Percentiles rank a stretch among this genome's conserved stretches.
These are phyloP conservation scores for Heteromyza rotundicornis DNA, from an alignment of 2,888 invertebrate species.

Conservation along the genomic window DNA sequence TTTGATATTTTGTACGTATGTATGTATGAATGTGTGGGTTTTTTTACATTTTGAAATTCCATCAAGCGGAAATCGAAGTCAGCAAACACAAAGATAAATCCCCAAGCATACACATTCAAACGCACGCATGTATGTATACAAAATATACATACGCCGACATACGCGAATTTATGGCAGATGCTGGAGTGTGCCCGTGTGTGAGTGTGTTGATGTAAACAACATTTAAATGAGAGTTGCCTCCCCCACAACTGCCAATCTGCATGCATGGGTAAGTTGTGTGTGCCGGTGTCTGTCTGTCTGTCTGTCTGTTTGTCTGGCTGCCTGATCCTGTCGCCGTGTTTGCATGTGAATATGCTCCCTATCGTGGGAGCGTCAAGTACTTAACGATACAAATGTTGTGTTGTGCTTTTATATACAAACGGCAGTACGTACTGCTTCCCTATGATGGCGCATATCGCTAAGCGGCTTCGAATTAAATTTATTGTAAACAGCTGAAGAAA, in stretches of 20 bases:
- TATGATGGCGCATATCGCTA: neutral
- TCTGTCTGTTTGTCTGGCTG: neutral
- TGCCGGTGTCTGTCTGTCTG: neutral
- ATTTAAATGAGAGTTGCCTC: constrained; percentile 19
- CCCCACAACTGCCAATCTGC: neutral
- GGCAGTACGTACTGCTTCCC: too few relatives aligned
- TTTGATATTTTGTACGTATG: neutral
- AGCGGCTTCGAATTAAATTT: constrained; percentile 18
- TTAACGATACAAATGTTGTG: neutral
- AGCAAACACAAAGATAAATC: constrained; percentile 14
- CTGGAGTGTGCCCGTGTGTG: neutral
- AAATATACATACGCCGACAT: neutral
- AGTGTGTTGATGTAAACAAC: constrained; percentile 13
- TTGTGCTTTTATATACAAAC: neutral
- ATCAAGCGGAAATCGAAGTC: constrained; percentile 33
- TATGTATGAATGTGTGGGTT: constrained; percentile 12
- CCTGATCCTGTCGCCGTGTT: neutral
- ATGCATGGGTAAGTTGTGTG: neutral
- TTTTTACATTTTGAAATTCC: constrained; percentile 20
- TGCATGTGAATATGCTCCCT: neutral
- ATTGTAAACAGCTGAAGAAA: constrained; percentile 13
- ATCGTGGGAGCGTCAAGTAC: neutral
- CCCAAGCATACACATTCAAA: constrained; percentile 10
- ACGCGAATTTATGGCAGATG: constrained; percentile 14
- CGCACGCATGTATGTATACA: constrained; percentile 4